Percentiles rank a stretch among this genome's conserved stretches.
These are phyloP conservation scores for Zygothrica quintamaculata DNA, from an alignment of 2,888 invertebrate species.

Conservation along the genomic window DNA sequence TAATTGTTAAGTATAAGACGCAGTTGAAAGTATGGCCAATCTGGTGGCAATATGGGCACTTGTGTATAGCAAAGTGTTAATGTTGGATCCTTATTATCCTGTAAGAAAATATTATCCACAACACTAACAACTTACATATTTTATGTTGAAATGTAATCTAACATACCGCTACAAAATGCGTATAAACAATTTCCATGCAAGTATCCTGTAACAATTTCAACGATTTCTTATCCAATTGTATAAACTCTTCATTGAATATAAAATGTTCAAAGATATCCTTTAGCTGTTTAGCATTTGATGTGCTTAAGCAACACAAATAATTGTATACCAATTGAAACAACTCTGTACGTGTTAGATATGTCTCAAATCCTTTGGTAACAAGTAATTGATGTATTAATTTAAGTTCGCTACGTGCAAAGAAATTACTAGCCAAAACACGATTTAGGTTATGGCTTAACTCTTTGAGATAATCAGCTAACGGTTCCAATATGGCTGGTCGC, in stretches of 20 bases:
- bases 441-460: conserved; percentile 65
- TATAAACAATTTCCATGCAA: conserved; percentile 85
- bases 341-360: conserved; percentile 68
- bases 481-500: conserved; percentile 72
- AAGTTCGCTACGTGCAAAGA: conserved; percentile 87
- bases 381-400: conserved; percentile 84
- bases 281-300: conserved; percentile 86
- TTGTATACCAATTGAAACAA: conserved; percentile 86
- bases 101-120: background rate
- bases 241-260: conserved; percentile 87
- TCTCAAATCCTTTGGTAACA: conserved; percentile 74
- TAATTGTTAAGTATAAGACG: conserved; percentile 82
- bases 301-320: conserved; percentile 87
- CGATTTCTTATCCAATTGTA: conserved; percentile 86
- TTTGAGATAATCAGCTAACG: conserved; percentile 72
- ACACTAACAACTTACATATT: too few species aligned
- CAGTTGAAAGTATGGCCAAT: conserved; percentile 92
- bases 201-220: conserved; percentile 85
- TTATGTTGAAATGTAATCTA: too few species aligned
- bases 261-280: conserved; percentile 86
- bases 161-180: conserved; percentile 82
- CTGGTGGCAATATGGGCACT: conserved; percentile 89
- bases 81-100: conserved; percentile 84
- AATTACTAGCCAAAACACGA: conserved; percentile 79
- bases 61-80: conserved; percentile 86